Evolutionary conservation across 2,797 vertebrate genomes (phyloP), one percentile per base, ranked within the genome.

Genomic region (Apogon hyalosoma): DNA sequence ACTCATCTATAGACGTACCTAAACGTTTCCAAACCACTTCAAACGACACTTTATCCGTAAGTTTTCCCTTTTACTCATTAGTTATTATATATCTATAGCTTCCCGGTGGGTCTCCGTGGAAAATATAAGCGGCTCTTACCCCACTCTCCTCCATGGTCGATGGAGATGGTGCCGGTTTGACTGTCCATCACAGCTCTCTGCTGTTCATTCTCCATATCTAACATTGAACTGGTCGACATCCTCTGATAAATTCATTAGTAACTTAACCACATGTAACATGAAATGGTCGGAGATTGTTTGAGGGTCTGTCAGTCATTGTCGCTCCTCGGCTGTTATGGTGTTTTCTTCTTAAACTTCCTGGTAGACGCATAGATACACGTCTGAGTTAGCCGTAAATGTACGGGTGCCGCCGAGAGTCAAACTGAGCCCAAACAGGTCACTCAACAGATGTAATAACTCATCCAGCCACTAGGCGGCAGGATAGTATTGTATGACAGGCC

Each of bases 81-180:
- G 2, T 7, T 36, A 3, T 21, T 21, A 19, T 6, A 12, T 1
- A 4, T 4, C 14, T 36, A 0, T 2, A 31, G 5, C 15, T 16
- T 8, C 3, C 0, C 3, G 11, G 1, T 33, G 18, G 4, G 28
- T 75, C 13, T 63, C 75, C 75, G 50, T 28, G 41, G 28, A 61
- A 68, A 21, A 43, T 50, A 15, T 15, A 24, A 7, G 33, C 5
- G 9, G 16, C 40, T 2, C 85, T 90, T 77, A 94, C 93, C 94
- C 93, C 94, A 94, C 80, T 94, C 93, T 75, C 87, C 90, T 74
- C 90, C 92, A 65, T 92, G 90, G 53, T 93, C 92, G 60, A 93
- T 91, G 43, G 80, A 89, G 24, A 90, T 80, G 56, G 36, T 53
- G 18, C 69, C 87, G 0, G 75, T 58, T 18, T 90, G 80, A 4